Percentiles rank a stretch among this genome's conserved stretches.
Conservation (phyloP, 1,140 invertebrate species). For the Drosophila murphyi region DNA sequence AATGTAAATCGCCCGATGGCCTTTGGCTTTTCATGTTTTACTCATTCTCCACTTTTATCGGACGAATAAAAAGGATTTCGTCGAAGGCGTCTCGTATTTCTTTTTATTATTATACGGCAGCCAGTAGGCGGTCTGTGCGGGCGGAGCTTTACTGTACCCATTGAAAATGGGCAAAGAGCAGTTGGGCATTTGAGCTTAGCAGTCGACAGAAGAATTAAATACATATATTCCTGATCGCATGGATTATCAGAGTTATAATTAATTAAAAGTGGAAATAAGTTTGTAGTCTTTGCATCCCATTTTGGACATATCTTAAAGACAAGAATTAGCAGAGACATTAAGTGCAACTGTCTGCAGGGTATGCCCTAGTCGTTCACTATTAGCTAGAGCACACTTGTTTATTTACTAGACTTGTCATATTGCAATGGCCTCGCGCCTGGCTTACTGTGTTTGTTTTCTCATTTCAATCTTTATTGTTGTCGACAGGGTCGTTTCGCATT, state of each 20-base stretch:
- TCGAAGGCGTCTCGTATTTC: conserved; percentile 73
- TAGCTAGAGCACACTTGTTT: conserved; percentile 15
- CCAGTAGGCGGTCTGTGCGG: conserved; percentile 28
- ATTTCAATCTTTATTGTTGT: conserved; percentile 15
- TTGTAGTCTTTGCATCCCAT: too few species aligned
- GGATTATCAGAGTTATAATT: too few species aligned
- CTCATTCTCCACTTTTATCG: conserved; percentile 61
- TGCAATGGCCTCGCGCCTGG: conserved; percentile 62
- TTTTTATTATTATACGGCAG: conserved; percentile 71
- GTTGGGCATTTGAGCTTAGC: not conserved
- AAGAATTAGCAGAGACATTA: too few species aligned
- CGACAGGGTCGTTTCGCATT: conserved; percentile 40
- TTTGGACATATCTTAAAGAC: too few species aligned
- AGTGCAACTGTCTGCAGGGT: not conserved
- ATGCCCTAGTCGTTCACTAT: not conserved
- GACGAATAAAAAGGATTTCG: conserved; percentile 81
- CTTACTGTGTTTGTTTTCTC: conserved; percentile 63
- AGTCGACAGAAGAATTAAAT: not conserved
- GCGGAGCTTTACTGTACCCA: not conserved
- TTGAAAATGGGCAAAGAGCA: not conserved
- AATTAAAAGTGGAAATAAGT: too few species aligned
- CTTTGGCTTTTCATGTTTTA: conserved; percentile 40
- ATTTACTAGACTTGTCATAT: conserved; percentile 77
- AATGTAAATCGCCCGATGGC: conserved; percentile 65
- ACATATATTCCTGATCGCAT: too few species aligned